Evolutionary conservation across 2,797 vertebrate species (phyloP).

Genomic region (Choloepus didactylus): DNA sequence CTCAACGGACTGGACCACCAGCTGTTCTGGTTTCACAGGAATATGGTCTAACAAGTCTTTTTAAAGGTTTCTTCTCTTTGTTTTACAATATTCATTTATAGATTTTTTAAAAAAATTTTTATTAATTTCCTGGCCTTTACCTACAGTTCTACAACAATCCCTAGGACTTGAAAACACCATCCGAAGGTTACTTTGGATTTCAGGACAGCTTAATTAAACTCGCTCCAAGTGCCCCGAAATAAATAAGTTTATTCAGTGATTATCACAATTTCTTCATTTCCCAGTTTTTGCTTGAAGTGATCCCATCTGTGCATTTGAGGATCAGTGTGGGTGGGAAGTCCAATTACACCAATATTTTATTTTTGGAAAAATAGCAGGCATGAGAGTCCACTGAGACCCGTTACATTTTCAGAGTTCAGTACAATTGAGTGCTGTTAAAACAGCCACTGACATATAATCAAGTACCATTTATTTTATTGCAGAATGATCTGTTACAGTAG

Average conservation of each 20-base stretch:
- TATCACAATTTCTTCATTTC: slow-evolving; percentile 81
- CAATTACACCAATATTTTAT: slow-evolving; percentile 89
- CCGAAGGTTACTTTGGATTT: slow-evolving; percentile 73
- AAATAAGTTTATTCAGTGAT: slow-evolving; percentile 79
- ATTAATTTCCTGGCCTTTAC: slow-evolving; percentile 77
- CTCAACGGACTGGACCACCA: not conserved
- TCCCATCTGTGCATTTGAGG: slow-evolving; percentile 83
- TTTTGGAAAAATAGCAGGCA: slow-evolving; percentile 86
- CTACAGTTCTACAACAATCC: slow-evolving; percentile 73
- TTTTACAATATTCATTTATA: slow-evolving; percentile 79
- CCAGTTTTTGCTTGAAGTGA: slow-evolving; percentile 84
- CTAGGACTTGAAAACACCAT: slow-evolving; percentile 74
- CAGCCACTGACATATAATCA: slow-evolving; percentile 87
- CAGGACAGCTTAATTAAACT: slow-evolving; percentile 82
- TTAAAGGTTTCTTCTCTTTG: slow-evolving; percentile 76
- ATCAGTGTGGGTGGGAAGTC: slow-evolving; percentile 86
- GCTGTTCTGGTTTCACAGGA: not conserved
- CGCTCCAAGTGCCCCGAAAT: slow-evolving; percentile 81
- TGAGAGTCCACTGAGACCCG: slow-evolving; percentile 81
- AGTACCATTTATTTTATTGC: slow-evolving; percentile 88
- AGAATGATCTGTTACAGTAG: slow-evolving; percentile 88
- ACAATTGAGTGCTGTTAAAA: slow-evolving; percentile 87
- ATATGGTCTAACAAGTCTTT: not conserved
- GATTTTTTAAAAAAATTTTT: slow-evolving; percentile 50
- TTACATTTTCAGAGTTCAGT: slow-evolving; percentile 86